Base-by-base conservation (phyloP, 2,888 invertebrate species). In the Nephrotoma guestfalica region DNA sequence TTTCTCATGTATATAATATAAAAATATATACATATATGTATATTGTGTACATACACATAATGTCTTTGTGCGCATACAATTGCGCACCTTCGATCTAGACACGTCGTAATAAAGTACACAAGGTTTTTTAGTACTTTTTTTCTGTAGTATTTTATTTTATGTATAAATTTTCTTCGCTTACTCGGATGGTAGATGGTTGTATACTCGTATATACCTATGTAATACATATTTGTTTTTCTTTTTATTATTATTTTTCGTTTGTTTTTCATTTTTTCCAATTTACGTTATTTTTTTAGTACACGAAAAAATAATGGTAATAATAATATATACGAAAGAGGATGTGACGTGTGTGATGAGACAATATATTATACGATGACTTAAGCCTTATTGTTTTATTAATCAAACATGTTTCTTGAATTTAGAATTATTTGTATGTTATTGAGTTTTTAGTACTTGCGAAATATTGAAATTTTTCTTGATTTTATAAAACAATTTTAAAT, bases 1-100 rank as follows among this genome's bases (percentile, higher is more conserved):
- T 71, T 71, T 71, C 30, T 30, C 71, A 71, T 71, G 30, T 30
- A 71, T 15, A 51, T 51, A 30, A 5, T 43, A 30, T 71, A 71
- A 9, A 71, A 30, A 71, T 15, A 51, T 71, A 71, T 30, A 30
- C 30, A 18, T 11, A 9, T 30, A 18, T 71, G 11, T 71, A 71
- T 18, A 71, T 13, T 9, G 11, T 71, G 30, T 71, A 30, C 9
- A 71, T 9, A 30, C 9, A 71, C 4, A 71, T 71, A 71, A 71
- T 30, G 71, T 71, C 71, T 30, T 71, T 71, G 71, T 88, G 89
- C 89, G 89, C 89, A 89, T 88, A 89, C 89, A 89, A 89, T 89
- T 89, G 89, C 89, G 89, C 89, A 89, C 88, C 88, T 88, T 88
- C 88, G 87, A 88, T 88, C 88, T 88, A 84, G 84, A 84, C 84